These are phyloP conservation scores for Bathynomus jamesi DNA, from an alignment of 1,140 invertebrate genomes.

Conservation along the genomic window DNA sequence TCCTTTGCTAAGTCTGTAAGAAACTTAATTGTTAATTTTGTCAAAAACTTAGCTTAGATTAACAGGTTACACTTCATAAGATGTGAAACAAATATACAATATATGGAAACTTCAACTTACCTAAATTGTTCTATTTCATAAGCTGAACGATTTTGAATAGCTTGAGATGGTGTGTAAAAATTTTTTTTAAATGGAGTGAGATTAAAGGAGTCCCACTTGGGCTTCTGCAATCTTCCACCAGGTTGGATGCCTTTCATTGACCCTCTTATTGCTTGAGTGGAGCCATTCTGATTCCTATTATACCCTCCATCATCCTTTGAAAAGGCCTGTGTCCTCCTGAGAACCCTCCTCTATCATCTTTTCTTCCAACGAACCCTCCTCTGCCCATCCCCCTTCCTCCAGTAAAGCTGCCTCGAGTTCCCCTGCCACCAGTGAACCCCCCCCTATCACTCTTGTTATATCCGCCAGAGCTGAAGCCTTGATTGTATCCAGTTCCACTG, in stretches of 20 bases:
- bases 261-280: conserved; percentile 10
- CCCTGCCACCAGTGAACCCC: background rate
- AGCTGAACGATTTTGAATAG: conserved; percentile 53
- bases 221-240: conserved; percentile 69
- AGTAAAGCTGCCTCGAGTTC: background rate
- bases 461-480: too few relatives aligned
- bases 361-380: conserved; percentile 38
- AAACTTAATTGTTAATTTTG: background rate
- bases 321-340: conserved; percentile 41
- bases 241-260: conserved; percentile 47
- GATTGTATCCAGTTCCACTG: background rate
- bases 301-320: conserved; percentile 46
- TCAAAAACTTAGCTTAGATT: background rate
- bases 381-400: background rate
- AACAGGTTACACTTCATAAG: background rate
- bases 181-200: conserved; percentile 81
- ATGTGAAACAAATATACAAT: background rate
- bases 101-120: background rate
- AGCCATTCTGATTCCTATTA: background rate
- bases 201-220: conserved; percentile 70
- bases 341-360: conserved; percentile 43
- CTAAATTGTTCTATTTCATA: conserved; percentile 40
- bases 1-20: conserved; percentile 32
- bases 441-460: background rate
- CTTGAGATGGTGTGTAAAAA: conserved; percentile 78